Base-by-base conservation (phyloP, 2,888 invertebrate genomes). In the Agrochola macilenta region DNA sequence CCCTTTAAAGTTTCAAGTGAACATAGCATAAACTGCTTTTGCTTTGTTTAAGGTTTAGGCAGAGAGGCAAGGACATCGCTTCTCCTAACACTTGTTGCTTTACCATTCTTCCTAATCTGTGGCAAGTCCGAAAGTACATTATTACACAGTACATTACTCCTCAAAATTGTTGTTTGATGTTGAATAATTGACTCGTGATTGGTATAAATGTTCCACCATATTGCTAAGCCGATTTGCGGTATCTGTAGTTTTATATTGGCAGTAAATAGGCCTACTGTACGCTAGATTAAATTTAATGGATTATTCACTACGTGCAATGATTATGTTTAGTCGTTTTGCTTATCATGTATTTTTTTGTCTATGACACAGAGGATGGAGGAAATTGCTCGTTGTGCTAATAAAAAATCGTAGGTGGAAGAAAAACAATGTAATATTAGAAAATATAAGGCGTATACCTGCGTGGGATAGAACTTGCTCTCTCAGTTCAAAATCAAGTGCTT, bases 61-160 rank as follows among this genome's bases (percentile, higher is more conserved):
- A 60, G 17, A 8, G 2, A 26, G 58, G 58, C 14, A 58, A 17
- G 14, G 58, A 14, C 2, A 26, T 58, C 26, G 26, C 26, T 26
- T 26, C 7, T 58, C 8, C 2, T n/a, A 35, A 26, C 7, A 9
- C 3, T 14, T 61, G 12, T 35, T 26, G 30, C 43, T n/a, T 17
- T 63, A 64, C 39, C 68, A 75, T 82, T 63, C 11, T 71, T 61
- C 49, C 43, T 71, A n/a, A 46, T 85, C 82, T n/a, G 26, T 82
- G 86, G n/a, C 69, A 43, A 69, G 77, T 71, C 84, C 79, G 83
- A 83, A 72, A 80, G 74, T 83, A 88, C 78, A 84, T 90, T 88
- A 89, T 92, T 89, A 91, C 90, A 86, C 90, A 89, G 89, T 79
- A 89, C 91, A 92, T 93, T 92, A 89, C 89, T 87, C 82, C 82